Evolutionary conservation across 2,888 invertebrate genomes (phyloP).

Genomic region (Ophion slaviceki): DNA sequence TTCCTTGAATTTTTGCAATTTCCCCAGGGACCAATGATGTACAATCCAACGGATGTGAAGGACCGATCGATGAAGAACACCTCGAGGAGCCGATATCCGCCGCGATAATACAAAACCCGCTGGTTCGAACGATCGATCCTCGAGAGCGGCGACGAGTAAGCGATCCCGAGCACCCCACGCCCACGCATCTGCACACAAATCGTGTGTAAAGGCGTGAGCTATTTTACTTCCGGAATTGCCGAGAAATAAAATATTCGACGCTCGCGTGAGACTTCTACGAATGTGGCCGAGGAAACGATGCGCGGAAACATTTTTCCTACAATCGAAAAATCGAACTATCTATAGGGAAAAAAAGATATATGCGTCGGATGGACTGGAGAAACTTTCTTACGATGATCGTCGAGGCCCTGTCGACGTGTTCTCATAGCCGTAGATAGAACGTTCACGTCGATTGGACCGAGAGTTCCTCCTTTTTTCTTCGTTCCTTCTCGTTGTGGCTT

Average conservation of each 20-base stretch:
- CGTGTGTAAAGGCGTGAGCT: constrained; percentile 1
- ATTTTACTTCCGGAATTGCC: constrained; percentile 39
- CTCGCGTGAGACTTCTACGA: constrained; percentile 19
- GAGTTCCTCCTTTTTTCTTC: constrained; percentile 12
- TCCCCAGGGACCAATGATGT: constrained; percentile 81
- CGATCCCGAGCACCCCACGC: neutral
- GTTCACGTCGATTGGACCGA: constrained; percentile 23
- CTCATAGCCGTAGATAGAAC: constrained; percentile 56
- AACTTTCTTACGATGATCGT: constrained; percentile 49
- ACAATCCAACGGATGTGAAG: constrained; percentile 78
- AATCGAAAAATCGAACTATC: constrained; percentile 1
- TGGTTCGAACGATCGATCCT: constrained; percentile 5
- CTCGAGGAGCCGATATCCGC: constrained; percentile 76
- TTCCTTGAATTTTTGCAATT: constrained; percentile 13
- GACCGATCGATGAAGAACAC: constrained; percentile 76
- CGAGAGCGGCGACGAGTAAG: neutral
- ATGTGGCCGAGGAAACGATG: neutral
- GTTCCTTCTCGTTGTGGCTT: neutral
- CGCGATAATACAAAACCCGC: constrained; percentile 73
- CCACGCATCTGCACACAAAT: neutral
- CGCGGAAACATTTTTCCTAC: constrained; percentile 1
- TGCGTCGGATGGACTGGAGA: constrained; percentile 8
- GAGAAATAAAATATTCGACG: constrained; percentile 4
- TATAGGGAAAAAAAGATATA: neutral
- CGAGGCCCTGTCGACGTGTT: constrained; percentile 23